phyloP scores from a whole-genome alignment of 2,113 vertebrate species.

The Eulacestoma nigropectus region DNA sequence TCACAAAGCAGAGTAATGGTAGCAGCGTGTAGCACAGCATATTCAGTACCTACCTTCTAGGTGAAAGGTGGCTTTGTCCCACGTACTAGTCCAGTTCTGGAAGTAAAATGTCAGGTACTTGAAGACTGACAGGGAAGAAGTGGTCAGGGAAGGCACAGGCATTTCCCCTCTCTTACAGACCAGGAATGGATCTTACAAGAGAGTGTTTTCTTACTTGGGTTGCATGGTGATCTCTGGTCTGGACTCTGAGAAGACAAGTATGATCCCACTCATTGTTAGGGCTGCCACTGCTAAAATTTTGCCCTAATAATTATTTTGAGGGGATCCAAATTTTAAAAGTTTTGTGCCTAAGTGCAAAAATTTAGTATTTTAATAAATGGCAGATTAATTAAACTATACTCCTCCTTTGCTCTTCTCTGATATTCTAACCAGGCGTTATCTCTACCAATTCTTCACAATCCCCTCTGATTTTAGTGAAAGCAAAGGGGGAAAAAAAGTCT shows the following conservation, averaged over 20 bases:
- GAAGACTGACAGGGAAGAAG: neutral
- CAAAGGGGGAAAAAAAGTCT: neutral
- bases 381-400: neutral
- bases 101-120: neutral
- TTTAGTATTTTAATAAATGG: neutral
- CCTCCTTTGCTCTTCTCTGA: neutral
- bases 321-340: neutral
- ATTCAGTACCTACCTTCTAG: neutral
- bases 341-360: neutral
- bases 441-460: neutral
- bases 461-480: neutral
- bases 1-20: neutral
- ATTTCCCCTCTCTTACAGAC: neutral
- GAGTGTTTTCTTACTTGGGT: neutral
- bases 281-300: neutral
- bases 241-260: neutral
- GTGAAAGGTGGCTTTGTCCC: neutral
- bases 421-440: neutral
- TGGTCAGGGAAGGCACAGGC: neutral
- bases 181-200: neutral
- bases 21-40: neutral
- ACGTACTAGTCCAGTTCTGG: neutral
- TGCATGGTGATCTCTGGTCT: neutral
- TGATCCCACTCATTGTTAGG: neutral
- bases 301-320: fast-evolving